These are phyloP conservation scores for Listronotus bonariensis DNA, from an alignment of 1,140 invertebrate species.

Conservation along the genomic window DNA sequence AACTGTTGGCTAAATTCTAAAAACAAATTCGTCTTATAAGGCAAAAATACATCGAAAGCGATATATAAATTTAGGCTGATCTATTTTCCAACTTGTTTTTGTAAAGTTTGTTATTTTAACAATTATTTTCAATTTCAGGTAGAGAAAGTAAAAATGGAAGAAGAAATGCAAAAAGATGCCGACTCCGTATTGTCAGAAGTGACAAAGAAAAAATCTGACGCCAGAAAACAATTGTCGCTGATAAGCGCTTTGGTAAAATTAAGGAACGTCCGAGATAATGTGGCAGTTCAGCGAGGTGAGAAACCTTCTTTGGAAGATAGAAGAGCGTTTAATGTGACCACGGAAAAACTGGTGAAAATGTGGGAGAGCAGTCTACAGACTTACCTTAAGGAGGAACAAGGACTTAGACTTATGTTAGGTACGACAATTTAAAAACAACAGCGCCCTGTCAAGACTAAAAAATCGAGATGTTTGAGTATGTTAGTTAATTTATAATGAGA, in stretches of 20 bases:
- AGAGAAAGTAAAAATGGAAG: slow-evolving; percentile 65
- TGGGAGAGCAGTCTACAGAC: slow-evolving; percentile 49
- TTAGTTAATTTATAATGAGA: no score
- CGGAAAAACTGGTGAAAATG: slow-evolving; percentile 49
- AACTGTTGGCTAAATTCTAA: no score
- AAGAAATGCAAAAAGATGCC: slow-evolving; percentile 68
- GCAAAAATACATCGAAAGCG: no score
- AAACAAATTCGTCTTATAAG: no score
- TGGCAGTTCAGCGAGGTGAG: slow-evolving; percentile 65
- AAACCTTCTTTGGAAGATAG: slow-evolving; percentile 56
- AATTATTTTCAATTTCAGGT: slow-evolving; percentile 46
- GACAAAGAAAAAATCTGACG: slow-evolving; percentile 68
- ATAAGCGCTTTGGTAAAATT: slow-evolving; percentile 67
- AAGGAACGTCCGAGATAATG: slow-evolving; percentile 63
- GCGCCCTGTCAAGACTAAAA: no score
- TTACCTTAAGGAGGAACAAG: slow-evolving; percentile 52
- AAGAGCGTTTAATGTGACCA: slow-evolving; percentile 48
- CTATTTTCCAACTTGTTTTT: no score
- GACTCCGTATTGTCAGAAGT: slow-evolving; percentile 73
- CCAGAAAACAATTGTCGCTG: slow-evolving; percentile 65
- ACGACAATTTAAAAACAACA: no score
- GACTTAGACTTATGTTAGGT: slow-evolving; percentile 48
- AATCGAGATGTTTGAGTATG: no score
- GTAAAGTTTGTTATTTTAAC: no score
- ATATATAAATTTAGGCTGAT: no score